Base-by-base conservation (phyloP, 2,797 vertebrate species). In the Cossypha dichroa region DNA sequence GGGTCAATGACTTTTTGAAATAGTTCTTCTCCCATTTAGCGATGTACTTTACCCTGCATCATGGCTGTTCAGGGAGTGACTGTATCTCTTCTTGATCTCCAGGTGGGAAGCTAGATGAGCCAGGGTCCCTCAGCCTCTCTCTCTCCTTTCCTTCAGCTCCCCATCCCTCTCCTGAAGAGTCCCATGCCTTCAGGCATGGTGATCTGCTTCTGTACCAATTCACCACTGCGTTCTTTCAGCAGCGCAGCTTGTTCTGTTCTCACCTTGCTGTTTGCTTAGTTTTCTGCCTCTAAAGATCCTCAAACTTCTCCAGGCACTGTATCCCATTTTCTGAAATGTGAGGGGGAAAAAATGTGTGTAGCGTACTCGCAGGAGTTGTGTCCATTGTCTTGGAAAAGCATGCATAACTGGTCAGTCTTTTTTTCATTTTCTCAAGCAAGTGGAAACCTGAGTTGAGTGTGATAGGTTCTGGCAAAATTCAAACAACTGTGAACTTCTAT, bases 321-420 rank as follows among this genome's bases (percentile, higher is more conserved):
- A 60, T 60, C 33, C 13, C 12, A 1, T 45, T 43, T 70, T 74
- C 12, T 73, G 31, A 85, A 83, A 69, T 2, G 10, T 0, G 4
- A 38, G 15, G 36, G 11, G 23, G 33, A 76, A 54, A 6, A 0
- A 1, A 21, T 14, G 23, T 46, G 2, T 3, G 0, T 49, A 5
- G 73, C 4, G 6, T 38, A n/a, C 20, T 31, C 16, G 21, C 2
- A 3, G 29, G 46, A 82, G 14, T 29, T 22, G 51, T 10, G 31
- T 66, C 40, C 15, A 1, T 7, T 70, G 25, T 43, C 31, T 52
- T 4, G 5, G 29, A 62, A 85, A 70, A 69, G 25, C 15, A 21
- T 9, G 9, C 6, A 5, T 33, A 80, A n/a, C n/a, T 68, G 25
- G 17, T 60, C 4, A 25, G 11, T 23, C 9, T 33, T 46, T 49